A percentile compares a stretch with the other conserved stretches of the same genome.
Conservation (phyloP, 2,113 vertebrate species). For the Pachyramphus minor region DNA sequence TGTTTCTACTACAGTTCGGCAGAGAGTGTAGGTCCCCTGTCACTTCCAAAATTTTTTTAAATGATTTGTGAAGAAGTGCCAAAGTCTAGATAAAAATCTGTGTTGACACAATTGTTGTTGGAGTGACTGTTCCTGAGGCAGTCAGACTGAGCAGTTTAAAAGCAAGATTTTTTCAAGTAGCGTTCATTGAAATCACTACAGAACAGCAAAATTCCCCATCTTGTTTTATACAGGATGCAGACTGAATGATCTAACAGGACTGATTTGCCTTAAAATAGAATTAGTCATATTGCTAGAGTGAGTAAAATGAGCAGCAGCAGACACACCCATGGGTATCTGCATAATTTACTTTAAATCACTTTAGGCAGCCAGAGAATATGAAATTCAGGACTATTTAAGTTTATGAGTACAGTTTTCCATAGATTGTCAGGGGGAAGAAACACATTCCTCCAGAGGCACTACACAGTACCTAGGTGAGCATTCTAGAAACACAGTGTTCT, state of each 20-base stretch:
- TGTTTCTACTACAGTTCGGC: background rate
- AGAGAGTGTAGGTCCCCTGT: background rate
- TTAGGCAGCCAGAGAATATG: background rate
- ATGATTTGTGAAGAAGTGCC: background rate
- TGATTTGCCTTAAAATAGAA: background rate
- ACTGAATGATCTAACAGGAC: background rate
- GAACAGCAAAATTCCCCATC: background rate
- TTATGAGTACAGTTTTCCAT: background rate
- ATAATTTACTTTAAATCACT: slow-evolving; percentile 6
- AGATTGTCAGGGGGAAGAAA: background rate
- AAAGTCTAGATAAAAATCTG: background rate
- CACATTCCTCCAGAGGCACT: background rate
- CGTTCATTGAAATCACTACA: background rate
- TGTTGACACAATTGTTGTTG: background rate
- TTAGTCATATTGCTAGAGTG: slow-evolving; percentile 14
- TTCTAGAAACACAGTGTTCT: background rate
- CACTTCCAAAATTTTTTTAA: background rate
- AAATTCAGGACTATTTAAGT: background rate
- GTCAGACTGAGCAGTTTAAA: background rate
- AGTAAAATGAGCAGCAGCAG: background rate
- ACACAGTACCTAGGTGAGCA: background rate
- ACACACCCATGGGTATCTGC: background rate
- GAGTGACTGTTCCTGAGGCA: background rate
- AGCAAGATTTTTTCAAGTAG: background rate
- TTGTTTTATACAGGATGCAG: background rate